Evolutionary conservation across 2,113 vertebrate genomes (phyloP), one percentile per base, ranked within the genome.

Genomic region (Geothlypis trichas): DNA sequence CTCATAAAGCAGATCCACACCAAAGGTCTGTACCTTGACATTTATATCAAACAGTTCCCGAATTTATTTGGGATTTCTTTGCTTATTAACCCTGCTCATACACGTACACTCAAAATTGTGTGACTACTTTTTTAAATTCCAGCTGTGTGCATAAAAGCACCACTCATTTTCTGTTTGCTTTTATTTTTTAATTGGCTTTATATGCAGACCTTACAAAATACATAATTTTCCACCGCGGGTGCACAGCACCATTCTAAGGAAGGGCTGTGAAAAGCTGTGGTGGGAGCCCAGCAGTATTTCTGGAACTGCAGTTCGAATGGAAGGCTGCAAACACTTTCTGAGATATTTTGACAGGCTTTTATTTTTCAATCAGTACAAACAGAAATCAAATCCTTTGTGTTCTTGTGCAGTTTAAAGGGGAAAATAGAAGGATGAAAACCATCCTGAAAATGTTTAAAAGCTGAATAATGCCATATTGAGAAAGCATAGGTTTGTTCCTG

Each of bases 41-140:
- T 6, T 24, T 65, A 5, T 26, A 82, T 47, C 24, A 84, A 68
- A 15, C 2, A 63, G 5, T 15, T 27, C 14, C 16, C 59, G 61
- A 84, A 39, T 86, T 13, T 31, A 39, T 5, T 42, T 5, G 11
- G 3, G 3, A 39, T 23, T 44, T 65, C 13, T 72, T 83, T 71
- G n/a, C 17, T 5, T 61, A 35, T 44, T 61, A 73, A 49, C 16
- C 10, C 4, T 22, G 20, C 39, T 52, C 10, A 66, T 5, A 2
- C 6, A 9, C 0, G 2, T 51, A n/a, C 19, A 41, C 13, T 71
- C 11, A 67, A 65, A 78, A 41, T n/a, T 52, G 26, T 24, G 4
- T 5, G 9, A 35, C 27, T 13, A 0, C 6, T 52, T 11, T 12
- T 31, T 22, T 1, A 4, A 42, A 41, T 35, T 30, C 13, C 22